These are phyloP conservation scores for Boulengerochromis microlepis DNA, from an alignment of 2,113 vertebrate genomes.

Conservation along the genomic window DNA sequence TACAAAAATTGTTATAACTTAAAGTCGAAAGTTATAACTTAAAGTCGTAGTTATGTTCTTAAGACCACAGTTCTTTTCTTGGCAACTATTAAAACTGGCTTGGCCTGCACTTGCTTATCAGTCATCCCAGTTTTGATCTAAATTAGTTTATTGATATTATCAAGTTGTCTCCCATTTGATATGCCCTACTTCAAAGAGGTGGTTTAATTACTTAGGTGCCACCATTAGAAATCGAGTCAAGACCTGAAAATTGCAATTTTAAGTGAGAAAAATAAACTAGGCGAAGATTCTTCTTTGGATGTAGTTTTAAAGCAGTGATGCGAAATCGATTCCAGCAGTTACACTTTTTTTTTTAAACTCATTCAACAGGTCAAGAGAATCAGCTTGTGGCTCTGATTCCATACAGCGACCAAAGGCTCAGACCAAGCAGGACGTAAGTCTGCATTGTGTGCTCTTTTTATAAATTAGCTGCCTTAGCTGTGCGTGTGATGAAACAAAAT, in stretches of 20 bases:
- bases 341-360: not conserved
- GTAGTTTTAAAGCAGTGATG: not conserved
- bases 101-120: not conserved
- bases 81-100: not conserved
- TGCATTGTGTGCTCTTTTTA: not conserved
- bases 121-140: not conserved
- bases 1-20: not conserved
- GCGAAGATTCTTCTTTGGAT: not conserved
- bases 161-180: not conserved
- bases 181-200: fast-evolving
- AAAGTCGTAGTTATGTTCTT: not conserved
- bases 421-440: constrained; percentile 91
- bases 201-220: not conserved
- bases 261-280: not conserved
- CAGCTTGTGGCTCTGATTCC: constrained; percentile 97
- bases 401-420: constrained; percentile 92
- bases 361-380: constrained; percentile 88
- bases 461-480: not conserved
- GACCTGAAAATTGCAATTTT: not conserved
- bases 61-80: not conserved
- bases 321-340: not conserved
- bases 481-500: not conserved
- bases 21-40: not conserved
- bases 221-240: not conserved
- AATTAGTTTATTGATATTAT: not conserved